phyloP scores from a whole-genome alignment of 2,888 invertebrate species.

The Trissolcus brochymenae region DNA sequence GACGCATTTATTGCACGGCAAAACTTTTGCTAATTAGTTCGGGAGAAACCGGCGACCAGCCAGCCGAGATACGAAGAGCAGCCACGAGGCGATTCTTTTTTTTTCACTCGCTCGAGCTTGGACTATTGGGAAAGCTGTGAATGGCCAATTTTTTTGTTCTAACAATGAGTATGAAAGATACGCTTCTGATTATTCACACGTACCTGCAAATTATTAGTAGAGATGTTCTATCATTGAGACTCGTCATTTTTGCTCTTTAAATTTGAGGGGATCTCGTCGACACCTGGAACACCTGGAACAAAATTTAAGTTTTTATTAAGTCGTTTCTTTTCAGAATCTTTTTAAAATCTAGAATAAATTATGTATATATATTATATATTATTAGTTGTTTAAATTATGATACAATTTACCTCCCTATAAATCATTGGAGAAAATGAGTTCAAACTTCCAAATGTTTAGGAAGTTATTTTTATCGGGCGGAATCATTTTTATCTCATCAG shows the following conservation, averaged over 20 bases:
- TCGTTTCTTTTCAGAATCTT: no score
- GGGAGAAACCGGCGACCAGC: slow-evolving; percentile 74
- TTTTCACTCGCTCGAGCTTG: slow-evolving; percentile 20
- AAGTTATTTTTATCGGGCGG: background rate
- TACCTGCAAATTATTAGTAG: slow-evolving; percentile 16
- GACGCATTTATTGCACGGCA: slow-evolving; percentile 73
- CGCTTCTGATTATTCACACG: slow-evolving; percentile 14
- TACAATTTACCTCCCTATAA: background rate
- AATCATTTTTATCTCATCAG: no score
- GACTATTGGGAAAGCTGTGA: slow-evolving; percentile 44
- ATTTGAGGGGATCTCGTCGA: background rate
- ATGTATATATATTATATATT: no score
- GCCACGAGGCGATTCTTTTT: slow-evolving; percentile 21
- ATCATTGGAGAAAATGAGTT: background rate
- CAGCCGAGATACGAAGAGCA: slow-evolving; percentile 67
- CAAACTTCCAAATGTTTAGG: background rate
- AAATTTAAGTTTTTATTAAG: no score
- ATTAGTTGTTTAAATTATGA: no score
- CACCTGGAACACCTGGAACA: background rate
- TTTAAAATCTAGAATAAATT: no score
- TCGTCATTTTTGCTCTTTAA: no score
- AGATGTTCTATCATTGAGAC: background rate
- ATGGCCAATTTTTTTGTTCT: slow-evolving; percentile 29
- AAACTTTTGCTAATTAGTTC: slow-evolving; percentile 75
- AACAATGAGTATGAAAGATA: slow-evolving; percentile 35